Percentiles rank a stretch among this genome's conserved stretches.
Evolutionary conservation across 2,113 vertebrate species (phyloP).

Genomic region (Aix galericulata): DNA sequence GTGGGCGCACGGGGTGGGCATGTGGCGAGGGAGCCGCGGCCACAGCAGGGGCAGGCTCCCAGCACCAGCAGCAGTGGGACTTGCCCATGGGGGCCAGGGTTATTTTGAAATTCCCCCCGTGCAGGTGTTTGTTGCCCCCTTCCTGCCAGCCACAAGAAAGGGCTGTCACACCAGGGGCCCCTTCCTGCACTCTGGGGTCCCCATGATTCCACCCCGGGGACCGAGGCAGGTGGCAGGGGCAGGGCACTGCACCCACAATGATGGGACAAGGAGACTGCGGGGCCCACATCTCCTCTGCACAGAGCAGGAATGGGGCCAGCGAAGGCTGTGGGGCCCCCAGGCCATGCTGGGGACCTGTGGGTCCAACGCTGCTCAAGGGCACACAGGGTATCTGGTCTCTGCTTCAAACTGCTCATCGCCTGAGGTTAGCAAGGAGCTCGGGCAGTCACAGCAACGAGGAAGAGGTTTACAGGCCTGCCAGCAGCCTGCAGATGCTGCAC

Average conservation of each 20-base stretch:
- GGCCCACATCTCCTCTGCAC: not conserved
- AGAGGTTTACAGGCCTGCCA: not conserved
- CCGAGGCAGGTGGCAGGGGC: not conserved
- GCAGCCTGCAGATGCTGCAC: not conserved
- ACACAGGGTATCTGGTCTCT: not conserved
- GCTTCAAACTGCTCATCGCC: not conserved
- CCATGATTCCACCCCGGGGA: not conserved
- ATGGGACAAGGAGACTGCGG: not conserved
- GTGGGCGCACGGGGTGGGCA: rapidly evolving
- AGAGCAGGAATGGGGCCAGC: not conserved
- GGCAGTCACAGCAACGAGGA: not conserved
- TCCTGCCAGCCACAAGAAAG: not conserved
- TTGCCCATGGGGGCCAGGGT: rapidly evolving
- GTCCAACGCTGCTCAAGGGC: rapidly evolving
- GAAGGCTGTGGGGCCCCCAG: not conserved
- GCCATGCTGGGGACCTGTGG: not conserved
- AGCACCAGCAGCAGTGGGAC: not conserved
- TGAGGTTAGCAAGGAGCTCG: not conserved
- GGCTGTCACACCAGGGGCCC: rapidly evolving
- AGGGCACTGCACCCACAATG: rapidly evolving
- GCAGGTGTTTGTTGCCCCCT: not conserved
- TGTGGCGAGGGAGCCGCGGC: not conserved
- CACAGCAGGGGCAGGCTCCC: not conserved
- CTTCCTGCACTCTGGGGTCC: not conserved
- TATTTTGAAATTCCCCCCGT: not conserved